phyloP scores from a whole-genome alignment of 1,140 invertebrate genomes.

The Pissodes strobi region DNA sequence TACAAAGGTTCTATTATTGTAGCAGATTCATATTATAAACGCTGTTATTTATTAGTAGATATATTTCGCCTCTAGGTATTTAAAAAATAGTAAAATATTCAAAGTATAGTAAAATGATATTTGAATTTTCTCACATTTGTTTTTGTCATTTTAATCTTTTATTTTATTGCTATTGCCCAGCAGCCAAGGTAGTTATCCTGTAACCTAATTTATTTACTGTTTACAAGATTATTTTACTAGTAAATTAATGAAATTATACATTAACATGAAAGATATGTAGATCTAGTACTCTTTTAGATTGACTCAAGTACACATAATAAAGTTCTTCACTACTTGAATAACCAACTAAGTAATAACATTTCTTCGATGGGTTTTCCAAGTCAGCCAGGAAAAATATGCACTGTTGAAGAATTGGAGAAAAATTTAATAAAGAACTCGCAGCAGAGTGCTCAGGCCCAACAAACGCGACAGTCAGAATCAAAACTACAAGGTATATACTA shows the following conservation, averaged over 20 bases:
- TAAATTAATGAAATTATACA: no score
- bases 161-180: no score
- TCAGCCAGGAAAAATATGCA: slow-evolving; percentile 55
- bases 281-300: slow-evolving; percentile 18
- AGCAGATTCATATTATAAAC: no score
- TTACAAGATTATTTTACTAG: not conserved
- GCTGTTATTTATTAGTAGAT: no score
- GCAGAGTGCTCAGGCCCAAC: slow-evolving; percentile 20
- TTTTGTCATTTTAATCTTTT: no score
- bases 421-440: slow-evolving; percentile 50
- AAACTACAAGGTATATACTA: not conserved
- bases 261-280: not conserved
- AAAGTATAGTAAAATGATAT: no score
- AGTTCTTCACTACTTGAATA: slow-evolving; percentile 11
- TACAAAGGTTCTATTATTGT: no score
- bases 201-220: no score
- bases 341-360: slow-evolving; percentile 6
- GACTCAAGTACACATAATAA: slow-evolving; percentile 11
- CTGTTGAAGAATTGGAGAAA: slow-evolving; percentile 63
- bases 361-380: not conserved
- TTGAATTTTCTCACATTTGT: no score
- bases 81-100: no score
- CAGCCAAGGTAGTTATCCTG: not conserved
- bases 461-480: not conserved
- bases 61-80: no score